These are phyloP conservation scores for Panthera leo DNA, from an alignment of 2,113 vertebrate genomes.

Conservation along the genomic window DNA sequence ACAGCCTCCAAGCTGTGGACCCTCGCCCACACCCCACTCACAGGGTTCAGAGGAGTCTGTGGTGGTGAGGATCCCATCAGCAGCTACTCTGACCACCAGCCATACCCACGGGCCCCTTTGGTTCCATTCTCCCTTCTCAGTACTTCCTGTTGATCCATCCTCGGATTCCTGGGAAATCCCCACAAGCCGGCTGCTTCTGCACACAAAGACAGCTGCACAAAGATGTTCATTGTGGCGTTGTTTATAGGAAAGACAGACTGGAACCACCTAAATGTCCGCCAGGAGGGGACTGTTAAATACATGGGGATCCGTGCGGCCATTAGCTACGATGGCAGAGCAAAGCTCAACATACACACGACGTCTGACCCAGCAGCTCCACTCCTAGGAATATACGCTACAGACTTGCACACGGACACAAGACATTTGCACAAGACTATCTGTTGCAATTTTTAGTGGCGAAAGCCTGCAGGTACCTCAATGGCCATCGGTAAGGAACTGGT, in stretches of 20 bases:
- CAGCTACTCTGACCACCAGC: not conserved
- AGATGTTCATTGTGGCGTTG: not conserved
- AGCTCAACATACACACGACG: not conserved
- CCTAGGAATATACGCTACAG: constrained; percentile 24
- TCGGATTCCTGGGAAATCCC: constrained; percentile 56
- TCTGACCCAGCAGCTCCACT: constrained; percentile 12
- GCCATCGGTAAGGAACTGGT: not conserved
- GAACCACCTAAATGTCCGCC: not conserved
- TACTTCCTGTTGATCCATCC: not conserved
- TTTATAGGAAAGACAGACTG: not conserved
- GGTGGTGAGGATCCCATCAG: not conserved
- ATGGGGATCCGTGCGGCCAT: fast-evolving
- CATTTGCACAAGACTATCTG: not conserved
- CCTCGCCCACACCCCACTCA: not conserved
- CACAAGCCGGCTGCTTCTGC: not conserved
- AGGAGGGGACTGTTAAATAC: not conserved
- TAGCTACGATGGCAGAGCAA: not conserved
- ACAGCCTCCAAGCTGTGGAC: fast-evolving
- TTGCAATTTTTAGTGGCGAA: not conserved
- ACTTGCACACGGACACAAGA: not conserved
- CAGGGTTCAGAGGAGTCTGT: not conserved
- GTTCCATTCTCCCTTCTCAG: not conserved
- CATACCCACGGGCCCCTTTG: not conserved
- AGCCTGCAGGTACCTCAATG: not conserved
- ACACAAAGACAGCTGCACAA: constrained; percentile 2